Percentiles rank a stretch among this genome's conserved stretches.
phyloP scores from a whole-genome alignment of 2,797 vertebrate species.

The Notoglanidium macrostoma region DNA sequence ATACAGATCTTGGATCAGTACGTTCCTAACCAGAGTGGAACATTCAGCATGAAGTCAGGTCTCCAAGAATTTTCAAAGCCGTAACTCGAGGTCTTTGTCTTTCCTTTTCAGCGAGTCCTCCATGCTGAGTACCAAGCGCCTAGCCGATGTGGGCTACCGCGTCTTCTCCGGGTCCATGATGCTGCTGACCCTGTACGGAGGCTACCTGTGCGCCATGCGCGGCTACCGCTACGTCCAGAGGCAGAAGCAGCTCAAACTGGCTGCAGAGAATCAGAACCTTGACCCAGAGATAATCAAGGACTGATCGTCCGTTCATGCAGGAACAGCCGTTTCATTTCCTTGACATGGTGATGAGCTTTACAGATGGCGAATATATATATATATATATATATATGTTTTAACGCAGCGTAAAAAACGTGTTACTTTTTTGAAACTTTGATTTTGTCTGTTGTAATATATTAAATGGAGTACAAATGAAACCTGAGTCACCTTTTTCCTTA shows the following conservation, averaged over 20 bases:
- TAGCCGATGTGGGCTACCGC: constrained; percentile 89
- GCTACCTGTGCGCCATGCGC: constrained; percentile 81
- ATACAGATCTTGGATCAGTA: neutral
- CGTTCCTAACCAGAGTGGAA: neutral
- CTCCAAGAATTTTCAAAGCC: neutral
- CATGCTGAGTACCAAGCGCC: constrained; percentile 84
- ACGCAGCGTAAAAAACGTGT: neutral
- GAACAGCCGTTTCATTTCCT: neutral
- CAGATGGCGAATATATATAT: neutral
- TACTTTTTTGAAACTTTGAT: neutral
- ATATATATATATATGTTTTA: too few relatives aligned
- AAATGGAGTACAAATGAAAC: constrained; percentile 10
- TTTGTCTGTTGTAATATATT: constrained; percentile 42
- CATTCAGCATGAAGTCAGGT: neutral
- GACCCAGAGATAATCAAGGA: constrained; percentile 50
- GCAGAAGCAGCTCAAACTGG: constrained; percentile 68
- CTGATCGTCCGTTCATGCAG: constrained; percentile 25
- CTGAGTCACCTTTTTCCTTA: neutral
- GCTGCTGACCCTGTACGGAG: constrained; percentile 85
- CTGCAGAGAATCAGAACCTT: constrained; percentile 74
- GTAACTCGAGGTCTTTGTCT: neutral
- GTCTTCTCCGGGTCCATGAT: constrained; percentile 89
- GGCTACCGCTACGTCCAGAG: constrained; percentile 74
- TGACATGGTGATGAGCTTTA: neutral
- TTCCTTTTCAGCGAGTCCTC: constrained; percentile 17